These are phyloP conservation scores for Bujurquina vittata DNA, from an alignment of 2,113 vertebrate species.

Conservation along the genomic window DNA sequence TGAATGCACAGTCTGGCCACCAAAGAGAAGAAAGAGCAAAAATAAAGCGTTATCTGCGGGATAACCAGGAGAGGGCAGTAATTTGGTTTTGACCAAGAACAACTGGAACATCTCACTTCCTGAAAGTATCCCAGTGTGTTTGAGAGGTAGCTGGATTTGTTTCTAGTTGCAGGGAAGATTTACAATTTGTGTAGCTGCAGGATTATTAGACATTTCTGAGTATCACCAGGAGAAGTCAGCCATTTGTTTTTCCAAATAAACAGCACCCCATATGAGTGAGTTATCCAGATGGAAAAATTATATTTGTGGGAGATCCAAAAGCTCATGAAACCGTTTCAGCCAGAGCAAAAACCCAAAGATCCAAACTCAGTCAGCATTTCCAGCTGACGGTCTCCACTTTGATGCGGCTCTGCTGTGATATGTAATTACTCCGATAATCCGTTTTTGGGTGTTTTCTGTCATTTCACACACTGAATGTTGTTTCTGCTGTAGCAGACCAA, in stretches of 20 bases:
- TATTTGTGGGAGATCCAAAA: constrained; percentile 21
- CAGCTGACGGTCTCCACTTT: too few species aligned
- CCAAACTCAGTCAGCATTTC: constrained; percentile 3
- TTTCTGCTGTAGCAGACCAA: constrained; percentile 28
- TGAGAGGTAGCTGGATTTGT: constrained; percentile 2
- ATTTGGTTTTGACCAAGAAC: constrained; percentile 1
- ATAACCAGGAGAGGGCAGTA: not conserved
- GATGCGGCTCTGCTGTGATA: not conserved
- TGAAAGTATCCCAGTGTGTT: constrained; percentile 1
- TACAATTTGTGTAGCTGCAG: constrained; percentile 35
- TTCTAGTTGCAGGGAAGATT: constrained; percentile 10
- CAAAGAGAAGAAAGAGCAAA: not conserved
- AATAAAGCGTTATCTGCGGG: not conserved
- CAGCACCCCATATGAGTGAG: constrained; percentile 23
- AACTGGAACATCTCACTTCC: constrained; percentile 17
- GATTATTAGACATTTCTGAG: constrained; percentile 48
- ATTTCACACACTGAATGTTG: not conserved
- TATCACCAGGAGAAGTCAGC: constrained; percentile 27
- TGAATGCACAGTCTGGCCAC: not conserved
- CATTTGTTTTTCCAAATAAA: constrained; percentile 39
- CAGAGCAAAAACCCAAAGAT: not conserved
- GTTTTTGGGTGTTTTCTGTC: not conserved
- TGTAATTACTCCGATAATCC: not conserved
- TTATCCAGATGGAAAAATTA: constrained; percentile 47
- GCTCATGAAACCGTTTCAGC: constrained; percentile 12